These are phyloP conservation scores for Pedetes capensis DNA, from an alignment of 2,113 vertebrate genomes.

Conservation along the genomic window DNA sequence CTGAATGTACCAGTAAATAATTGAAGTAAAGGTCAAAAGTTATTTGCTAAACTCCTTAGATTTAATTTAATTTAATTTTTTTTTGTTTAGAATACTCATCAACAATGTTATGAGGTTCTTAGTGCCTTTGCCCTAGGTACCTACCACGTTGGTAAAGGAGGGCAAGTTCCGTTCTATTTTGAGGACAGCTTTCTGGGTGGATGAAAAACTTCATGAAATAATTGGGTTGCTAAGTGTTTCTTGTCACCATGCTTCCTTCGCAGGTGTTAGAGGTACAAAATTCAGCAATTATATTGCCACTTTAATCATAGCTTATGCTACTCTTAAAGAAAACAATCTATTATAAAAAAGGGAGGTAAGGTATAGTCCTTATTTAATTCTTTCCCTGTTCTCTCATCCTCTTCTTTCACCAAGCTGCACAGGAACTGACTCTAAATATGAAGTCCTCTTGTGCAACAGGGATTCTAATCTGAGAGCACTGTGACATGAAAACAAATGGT, in stretches of 20 bases:
- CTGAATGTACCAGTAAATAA: neutral
- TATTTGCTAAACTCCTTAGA: neutral
- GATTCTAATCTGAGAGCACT: neutral
- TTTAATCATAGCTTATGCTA: conserved; percentile 41
- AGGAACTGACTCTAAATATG: neutral
- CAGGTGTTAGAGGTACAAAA: conserved; percentile 48
- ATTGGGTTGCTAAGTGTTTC: conserved; percentile 75
- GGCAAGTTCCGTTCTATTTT: conserved; percentile 44
- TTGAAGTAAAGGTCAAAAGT: conserved; percentile 16
- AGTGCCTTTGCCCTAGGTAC: neutral
- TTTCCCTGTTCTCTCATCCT: neutral
- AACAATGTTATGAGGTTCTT: conserved; percentile 17
- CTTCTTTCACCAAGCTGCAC: neutral
- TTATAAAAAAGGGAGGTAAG: conserved; percentile 35
- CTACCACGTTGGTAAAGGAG: conserved; percentile 4
- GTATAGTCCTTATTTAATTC: neutral
- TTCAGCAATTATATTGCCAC: conserved; percentile 56
- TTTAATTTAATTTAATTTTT: conserved; percentile 31
- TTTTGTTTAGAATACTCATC: neutral
- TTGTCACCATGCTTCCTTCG: conserved; percentile 23
- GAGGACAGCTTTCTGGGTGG: conserved; percentile 28
- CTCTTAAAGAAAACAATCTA: conserved; percentile 45
- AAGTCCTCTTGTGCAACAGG: neutral
- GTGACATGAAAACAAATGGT: neutral
- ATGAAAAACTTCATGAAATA: conserved; percentile 44